Conservation (phyloP, 1,140 invertebrate genomes). For the Aphelenchoides fujianensis region DNA sequence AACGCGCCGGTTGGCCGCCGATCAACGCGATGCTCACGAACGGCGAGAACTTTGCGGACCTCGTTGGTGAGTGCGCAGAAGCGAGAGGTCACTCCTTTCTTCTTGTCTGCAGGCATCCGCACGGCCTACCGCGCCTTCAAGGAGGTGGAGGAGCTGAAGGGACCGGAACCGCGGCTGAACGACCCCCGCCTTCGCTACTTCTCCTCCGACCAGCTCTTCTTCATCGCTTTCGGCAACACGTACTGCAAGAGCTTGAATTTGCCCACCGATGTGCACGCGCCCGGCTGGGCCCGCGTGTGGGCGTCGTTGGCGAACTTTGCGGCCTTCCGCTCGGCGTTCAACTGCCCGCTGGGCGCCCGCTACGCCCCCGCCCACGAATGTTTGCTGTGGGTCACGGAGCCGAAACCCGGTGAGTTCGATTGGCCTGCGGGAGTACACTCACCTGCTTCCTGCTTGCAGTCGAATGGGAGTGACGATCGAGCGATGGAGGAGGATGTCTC, state of each 20-base stretch:
- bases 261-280: conserved; percentile 37
- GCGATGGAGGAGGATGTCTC: too few species aligned
- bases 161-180: not conserved
- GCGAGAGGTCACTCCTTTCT: too few species aligned
- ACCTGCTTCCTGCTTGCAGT: too few species aligned
- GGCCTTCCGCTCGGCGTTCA: conserved; percentile 39
- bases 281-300: conserved; percentile 28
- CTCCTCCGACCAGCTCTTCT: not conserved
- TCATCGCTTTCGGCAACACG: not conserved
- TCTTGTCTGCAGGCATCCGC: not conserved
- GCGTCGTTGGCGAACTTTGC: conserved; percentile 42
- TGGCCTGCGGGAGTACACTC: too few species aligned
- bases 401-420: too few species aligned
- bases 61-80: too few species aligned
- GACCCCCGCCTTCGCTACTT: not conserved
- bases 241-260: not conserved
- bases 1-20: too few species aligned
- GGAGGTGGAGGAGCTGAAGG: not conserved
- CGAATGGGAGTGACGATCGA: too few species aligned
- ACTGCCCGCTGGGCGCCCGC: conserved; percentile 19
- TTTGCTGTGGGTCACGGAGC: too few species aligned
- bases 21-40: too few species aligned
- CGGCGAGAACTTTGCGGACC: too few species aligned
- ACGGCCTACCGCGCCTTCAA: not conserved
- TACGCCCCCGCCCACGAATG: too few species aligned